Base-by-base conservation (phyloP, 1,140 invertebrate genomes). In the Diploscapter pachys region DNA sequence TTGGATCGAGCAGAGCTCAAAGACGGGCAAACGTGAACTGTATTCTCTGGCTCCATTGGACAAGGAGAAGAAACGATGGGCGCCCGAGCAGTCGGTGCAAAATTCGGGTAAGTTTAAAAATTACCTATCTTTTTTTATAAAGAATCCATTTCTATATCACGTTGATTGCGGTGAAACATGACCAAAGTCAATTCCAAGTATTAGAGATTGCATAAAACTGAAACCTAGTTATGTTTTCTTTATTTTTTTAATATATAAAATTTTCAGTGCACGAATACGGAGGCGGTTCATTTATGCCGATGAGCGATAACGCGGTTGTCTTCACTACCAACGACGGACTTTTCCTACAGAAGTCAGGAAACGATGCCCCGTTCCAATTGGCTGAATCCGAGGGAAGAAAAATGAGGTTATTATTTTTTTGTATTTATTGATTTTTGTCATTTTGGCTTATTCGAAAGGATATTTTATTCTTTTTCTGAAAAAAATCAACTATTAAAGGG, bases 191-290 rank as follows among this genome's bases (percentile, higher is more conserved):
- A 31, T 31, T 31, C 31, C 31, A 31, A 31, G 31, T 31, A 31
- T 31, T 31, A 31, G 31, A 31, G 31, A 31, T 31, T 31, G 31
- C 31, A 31, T 31, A 31, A 31, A 31, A 31, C 31, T 31, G 31
- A 31, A 31, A 31, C 1, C 31, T 31, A 31, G 31, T 31, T 31
- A n/a, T n/a, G 31, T 31, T 31, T 31, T 31, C 31, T 31, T 31
- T 31, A 31, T 73, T 6, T 78, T 11, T 55, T 76, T 67, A 13
- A 78, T 71, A 5, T 50, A 54, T 11, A 69, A 13, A 5, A 5
- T 76, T 81, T 8, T 77, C 79, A 65, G 87, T 88, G 51, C 87
- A 88, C 80, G 87, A 88, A 65, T 88, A 88, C 78, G 87, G 87
- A 55, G 87, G 86, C 4, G 87, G 86, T 48, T 85, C 84, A 5